Evolutionary conservation across 2,113 vertebrate species (phyloP).

Genomic region (Siniperca knerii): DNA sequence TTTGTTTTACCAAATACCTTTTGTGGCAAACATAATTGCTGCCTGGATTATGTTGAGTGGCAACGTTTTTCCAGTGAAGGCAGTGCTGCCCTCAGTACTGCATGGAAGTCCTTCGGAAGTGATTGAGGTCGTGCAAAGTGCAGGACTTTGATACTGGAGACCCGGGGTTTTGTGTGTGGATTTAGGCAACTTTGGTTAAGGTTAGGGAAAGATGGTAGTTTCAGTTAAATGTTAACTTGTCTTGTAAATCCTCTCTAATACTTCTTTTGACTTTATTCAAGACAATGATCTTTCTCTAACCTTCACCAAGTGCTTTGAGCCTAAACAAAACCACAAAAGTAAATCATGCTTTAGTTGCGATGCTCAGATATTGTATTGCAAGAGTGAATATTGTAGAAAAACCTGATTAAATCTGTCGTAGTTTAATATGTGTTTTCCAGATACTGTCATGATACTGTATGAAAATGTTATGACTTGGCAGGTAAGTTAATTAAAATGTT

Average conservation of each 20-base stretch:
- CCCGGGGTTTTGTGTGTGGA: not conserved
- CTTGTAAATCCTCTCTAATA: not conserved
- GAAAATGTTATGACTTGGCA: not conserved
- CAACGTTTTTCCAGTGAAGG: not conserved
- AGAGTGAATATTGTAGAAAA: not conserved
- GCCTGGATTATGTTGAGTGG: not conserved
- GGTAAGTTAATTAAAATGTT: not conserved
- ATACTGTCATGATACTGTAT: not conserved
- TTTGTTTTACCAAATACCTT: not conserved
- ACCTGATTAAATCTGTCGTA: not conserved
- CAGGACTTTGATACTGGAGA: not conserved
- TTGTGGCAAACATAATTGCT: not conserved
- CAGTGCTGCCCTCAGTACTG: too few species aligned
- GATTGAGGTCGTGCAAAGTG: not conserved
- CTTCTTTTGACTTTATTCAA: constrained; percentile 3
- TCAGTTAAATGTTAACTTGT: not conserved
- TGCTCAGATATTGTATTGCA: not conserved
- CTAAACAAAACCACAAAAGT: not conserved
- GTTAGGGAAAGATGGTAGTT: not conserved
- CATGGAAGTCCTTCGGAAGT: not conserved
- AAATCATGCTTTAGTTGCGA: not conserved
- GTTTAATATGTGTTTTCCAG: not conserved
- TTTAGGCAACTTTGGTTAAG: not conserved
- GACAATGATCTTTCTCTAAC: not conserved
- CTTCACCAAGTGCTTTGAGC: not conserved